Percentiles rank a stretch among this genome's conserved stretches.
phyloP scores from a whole-genome alignment of 2,797 vertebrate species.

The Selene dorsalis region DNA sequence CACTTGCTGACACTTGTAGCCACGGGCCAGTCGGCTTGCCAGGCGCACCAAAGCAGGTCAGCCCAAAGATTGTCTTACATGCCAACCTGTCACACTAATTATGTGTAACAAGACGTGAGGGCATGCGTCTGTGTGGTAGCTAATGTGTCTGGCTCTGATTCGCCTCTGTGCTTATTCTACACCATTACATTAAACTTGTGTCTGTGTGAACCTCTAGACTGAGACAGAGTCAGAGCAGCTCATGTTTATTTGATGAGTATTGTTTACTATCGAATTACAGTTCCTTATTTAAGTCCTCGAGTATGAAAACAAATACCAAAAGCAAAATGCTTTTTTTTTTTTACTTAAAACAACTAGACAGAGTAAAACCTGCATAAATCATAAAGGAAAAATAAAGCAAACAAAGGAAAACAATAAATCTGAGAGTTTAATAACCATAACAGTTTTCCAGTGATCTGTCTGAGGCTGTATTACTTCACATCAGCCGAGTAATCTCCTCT shows the following conservation, averaged over 20 bases:
- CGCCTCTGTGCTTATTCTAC: slow-evolving; percentile 6
- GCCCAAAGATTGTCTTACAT: slow-evolving; percentile 49
- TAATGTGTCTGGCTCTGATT: slow-evolving; percentile 23
- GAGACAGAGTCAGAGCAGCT: background rate
- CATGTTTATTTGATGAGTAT: background rate
- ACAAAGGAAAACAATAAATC: background rate
- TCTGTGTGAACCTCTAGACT: background rate
- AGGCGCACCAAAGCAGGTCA: slow-evolving; percentile 34
- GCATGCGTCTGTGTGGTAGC: slow-evolving; percentile 22
- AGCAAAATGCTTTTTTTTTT: too few species aligned
- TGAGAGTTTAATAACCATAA: background rate
- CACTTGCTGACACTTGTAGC: slow-evolving; percentile 37
- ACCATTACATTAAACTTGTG: slow-evolving; percentile 13
- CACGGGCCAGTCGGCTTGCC: slow-evolving; percentile 15
- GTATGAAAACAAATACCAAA: background rate
- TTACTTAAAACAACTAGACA: background rate
- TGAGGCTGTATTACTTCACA: background rate
- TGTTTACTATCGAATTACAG: background rate
- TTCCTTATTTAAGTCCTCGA: background rate
- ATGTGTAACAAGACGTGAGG: slow-evolving; percentile 48
- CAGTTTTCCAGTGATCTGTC: background rate
- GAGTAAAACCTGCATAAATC: background rate
- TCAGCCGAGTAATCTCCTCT: background rate
- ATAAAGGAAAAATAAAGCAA: background rate
- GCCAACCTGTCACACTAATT: slow-evolving; percentile 70